Evolutionary conservation across 2,888 invertebrate genomes (phyloP).

Genomic region (Thyatira batis): DNA sequence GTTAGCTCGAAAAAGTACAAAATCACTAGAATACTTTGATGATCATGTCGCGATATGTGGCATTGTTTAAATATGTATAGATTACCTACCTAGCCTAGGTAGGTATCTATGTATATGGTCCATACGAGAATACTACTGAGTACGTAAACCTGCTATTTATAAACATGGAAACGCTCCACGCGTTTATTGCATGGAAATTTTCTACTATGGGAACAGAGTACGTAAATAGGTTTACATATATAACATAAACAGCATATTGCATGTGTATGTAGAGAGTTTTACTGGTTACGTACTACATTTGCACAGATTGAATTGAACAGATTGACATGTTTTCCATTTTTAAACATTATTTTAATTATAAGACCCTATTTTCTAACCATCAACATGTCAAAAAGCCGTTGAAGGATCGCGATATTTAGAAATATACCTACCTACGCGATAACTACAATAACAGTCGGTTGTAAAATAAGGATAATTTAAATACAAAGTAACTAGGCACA

Average conservation of each 20-base stretch:
- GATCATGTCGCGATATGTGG: not conserved
- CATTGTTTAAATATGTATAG: not conserved
- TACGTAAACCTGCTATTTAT: not conserved
- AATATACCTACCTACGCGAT: no score
- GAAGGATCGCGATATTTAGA: no score
- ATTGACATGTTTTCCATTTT: no score
- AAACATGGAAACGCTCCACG: not conserved
- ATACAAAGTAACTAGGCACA: no score
- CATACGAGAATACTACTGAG: not conserved
- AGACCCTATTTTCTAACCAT: no score
- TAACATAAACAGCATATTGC: not conserved
- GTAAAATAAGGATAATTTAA: no score
- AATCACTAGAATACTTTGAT: not conserved
- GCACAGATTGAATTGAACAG: no score
- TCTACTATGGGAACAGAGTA: not conserved
- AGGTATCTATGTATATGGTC: not conserved
- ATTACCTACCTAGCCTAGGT: no score
- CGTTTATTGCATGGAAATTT: constrained; percentile 3
- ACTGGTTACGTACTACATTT: not conserved
- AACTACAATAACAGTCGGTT: no score
- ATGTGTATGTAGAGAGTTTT: not conserved
- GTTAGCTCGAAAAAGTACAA: not conserved
- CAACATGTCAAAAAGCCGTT: no score
- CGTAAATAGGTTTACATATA: not conserved
- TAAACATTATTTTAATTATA: no score